Conservation (phyloP, 2,113 vertebrate species). For the Aleadryas rufinucha region DNA sequence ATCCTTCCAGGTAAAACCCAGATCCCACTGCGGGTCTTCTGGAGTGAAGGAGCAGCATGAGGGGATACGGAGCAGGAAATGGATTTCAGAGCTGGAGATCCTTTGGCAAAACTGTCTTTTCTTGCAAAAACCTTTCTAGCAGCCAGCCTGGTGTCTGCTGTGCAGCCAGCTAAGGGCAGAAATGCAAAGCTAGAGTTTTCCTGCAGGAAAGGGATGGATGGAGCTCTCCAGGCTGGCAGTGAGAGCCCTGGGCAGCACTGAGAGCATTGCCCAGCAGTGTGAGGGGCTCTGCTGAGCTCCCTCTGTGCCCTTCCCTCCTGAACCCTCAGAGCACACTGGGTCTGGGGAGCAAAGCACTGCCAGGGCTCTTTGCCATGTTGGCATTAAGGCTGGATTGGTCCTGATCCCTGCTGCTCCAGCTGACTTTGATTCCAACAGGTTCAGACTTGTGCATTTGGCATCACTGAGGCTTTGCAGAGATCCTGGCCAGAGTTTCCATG, state of each 20-base stretch:
- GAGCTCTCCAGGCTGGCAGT: background rate
- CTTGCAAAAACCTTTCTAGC: background rate
- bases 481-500: background rate
- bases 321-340: accelerated
- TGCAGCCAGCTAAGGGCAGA: background rate
- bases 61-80: background rate
- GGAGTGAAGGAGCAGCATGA: background rate
- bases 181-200: background rate
- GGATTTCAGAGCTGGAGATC: background rate
- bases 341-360: background rate
- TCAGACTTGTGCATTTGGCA: background rate
- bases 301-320: background rate
- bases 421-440: background rate
- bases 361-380: background rate
- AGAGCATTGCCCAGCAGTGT: background rate
- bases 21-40: background rate
- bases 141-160: background rate
- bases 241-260: background rate
- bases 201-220: background rate
- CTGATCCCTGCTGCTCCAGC: background rate
- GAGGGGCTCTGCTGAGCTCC: background rate
- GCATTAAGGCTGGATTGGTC: background rate
- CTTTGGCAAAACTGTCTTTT: background rate
- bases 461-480: background rate
- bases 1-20: background rate